A percentile compares a stretch with the other conserved stretches of the same genome.
These are phyloP conservation scores for Mastomys coucha DNA, from an alignment of 2,113 vertebrate genomes.

Conservation along the genomic window DNA sequence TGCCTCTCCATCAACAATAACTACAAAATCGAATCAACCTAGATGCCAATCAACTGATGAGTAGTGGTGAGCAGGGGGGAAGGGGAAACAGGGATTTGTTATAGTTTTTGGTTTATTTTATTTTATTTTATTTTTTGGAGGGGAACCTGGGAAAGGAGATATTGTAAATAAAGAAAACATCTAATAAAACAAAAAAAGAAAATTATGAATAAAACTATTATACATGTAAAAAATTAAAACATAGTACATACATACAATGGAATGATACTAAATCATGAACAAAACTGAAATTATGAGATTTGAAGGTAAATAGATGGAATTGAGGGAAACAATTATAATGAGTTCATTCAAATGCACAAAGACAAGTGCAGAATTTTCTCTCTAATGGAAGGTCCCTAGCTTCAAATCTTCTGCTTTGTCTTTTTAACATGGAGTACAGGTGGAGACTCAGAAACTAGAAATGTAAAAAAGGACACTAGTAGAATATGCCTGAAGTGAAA, in stretches of 20 bases:
- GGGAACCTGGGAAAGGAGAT: no score
- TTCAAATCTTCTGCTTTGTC: neutral
- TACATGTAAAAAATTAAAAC: no score
- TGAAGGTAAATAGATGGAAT: neutral
- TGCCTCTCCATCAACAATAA: neutral
- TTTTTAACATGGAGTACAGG: neutral
- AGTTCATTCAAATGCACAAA: neutral
- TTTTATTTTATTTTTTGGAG: no score
- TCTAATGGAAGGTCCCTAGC: neutral
- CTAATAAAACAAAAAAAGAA: no score
- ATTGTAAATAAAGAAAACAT: no score
- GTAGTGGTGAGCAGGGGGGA: no score
- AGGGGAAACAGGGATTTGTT: no score
- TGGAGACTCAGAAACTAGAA: neutral
- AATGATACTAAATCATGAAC: neutral
- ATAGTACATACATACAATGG: neutral
- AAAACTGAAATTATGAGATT: neutral
- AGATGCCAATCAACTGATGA: neutral
- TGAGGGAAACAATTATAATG: no score
- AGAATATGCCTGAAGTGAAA: neutral
- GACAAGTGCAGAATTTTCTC: no score
- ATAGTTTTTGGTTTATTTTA: no score
- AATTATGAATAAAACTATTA: no score
- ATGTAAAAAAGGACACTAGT: neutral
- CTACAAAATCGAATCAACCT: neutral